Base-by-base conservation (phyloP, 2,797 vertebrate genomes). In the Nannoperca obscura region DNA sequence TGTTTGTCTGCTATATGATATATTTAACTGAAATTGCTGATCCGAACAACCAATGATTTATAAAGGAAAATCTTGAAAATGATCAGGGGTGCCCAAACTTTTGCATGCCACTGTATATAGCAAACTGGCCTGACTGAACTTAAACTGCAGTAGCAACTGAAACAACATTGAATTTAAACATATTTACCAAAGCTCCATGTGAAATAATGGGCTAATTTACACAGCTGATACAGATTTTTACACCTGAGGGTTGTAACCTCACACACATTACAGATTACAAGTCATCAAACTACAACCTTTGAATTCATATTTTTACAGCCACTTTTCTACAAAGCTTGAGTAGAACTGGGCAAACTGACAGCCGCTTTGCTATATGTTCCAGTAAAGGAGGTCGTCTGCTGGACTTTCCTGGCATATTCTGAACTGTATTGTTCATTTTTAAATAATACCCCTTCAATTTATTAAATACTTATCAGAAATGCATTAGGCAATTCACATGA, bases 381-480 rank as follows among this genome's bases (percentile, higher is more conserved):
- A n/a, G 38, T 36, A 38, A 60, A 58, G 38, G 30, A 54, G 27
- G 36, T 55, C 5, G 4, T 59, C 74, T 71, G 40, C 67, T 53
- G 62, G 75, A 46, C 62, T 64, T 65, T 38, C 8, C 67, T 59
- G 69, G 64, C 38, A n/a, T 72, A 55, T 74, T 75, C 63, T 40
- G 36, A 65, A 53, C 12, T 17, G 13, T 5, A 53, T 60, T 71
- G n/a, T 62, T 73, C 22, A 52, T 58, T 71, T 80, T 79, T 53
- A 61, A 78, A 80, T 76, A 79, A 78, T 50, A 38, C 36, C 49
- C 40, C 40, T 46, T 71, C 34, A 65, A 47, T 58, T 78, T 44
- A 57, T 71, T 27, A 80, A 6, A 22, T 27, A 57, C 57, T 77
- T 67, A 78, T 85, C 55, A 82, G 47, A 66, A 78, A 89, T 79